Percentiles rank a stretch among this genome's conserved stretches.
Conservation (phyloP, 2,113 vertebrate genomes). For the Catharus bicknelli region DNA sequence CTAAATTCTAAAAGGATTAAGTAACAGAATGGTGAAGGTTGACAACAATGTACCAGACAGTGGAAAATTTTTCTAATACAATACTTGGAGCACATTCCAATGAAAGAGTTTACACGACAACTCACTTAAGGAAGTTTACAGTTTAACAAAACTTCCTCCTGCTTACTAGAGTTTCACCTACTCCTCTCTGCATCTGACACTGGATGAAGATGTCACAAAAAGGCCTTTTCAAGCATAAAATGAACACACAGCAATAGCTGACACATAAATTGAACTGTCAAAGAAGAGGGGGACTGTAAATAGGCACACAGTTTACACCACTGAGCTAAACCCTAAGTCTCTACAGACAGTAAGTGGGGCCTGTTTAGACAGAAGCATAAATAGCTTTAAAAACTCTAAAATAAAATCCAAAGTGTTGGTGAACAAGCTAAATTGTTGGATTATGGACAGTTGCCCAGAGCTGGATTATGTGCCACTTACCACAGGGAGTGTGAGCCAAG, state of each 20-base stretch:
- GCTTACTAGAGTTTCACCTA: neutral
- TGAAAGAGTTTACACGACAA: neutral
- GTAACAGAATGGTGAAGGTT: neutral
- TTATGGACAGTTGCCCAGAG: neutral
- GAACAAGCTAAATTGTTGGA: neutral
- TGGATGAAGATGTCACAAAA: neutral
- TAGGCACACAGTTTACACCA: neutral
- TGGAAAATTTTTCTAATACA: neutral
- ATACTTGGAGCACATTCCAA: neutral
- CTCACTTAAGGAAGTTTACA: neutral
- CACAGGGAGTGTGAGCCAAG: slow-evolving; percentile 95
- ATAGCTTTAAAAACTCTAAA: neutral
- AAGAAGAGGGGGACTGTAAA: neutral
- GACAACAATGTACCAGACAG: neutral
- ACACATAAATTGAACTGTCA: neutral
- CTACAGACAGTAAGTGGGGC: neutral
- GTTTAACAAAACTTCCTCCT: neutral
- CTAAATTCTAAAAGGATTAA: slow-evolving; percentile 13
- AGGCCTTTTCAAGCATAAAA: neutral
- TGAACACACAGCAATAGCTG: neutral
- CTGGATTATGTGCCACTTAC: slow-evolving; percentile 72
- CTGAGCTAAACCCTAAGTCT: neutral
- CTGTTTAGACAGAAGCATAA: neutral
- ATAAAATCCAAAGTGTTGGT: neutral
- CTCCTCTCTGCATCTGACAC: neutral